Conservation (phyloP, 2,888 invertebrate genomes). For the Amphimallon solstitiale region DNA sequence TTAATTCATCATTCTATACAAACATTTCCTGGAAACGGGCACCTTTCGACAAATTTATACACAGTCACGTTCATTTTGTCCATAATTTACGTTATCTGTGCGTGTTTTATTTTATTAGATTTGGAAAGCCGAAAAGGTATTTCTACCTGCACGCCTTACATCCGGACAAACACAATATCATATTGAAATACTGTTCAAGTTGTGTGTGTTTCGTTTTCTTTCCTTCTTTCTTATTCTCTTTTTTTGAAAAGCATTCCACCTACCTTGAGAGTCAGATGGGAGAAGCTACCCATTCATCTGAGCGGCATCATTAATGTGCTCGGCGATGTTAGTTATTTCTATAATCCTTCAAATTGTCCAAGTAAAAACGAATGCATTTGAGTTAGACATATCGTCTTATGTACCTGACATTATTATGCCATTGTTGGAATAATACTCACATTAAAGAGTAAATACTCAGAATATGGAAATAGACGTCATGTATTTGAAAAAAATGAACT, state of each 20-base stretch:
- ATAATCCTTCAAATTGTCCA: conserved; percentile 30
- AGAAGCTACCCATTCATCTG: conserved; percentile 36
- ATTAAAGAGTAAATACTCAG: not conserved
- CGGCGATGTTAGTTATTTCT: conserved; percentile 35
- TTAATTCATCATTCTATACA: conserved; percentile 11
- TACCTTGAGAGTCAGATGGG: conserved; percentile 7
- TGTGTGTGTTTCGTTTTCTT: conserved; percentile 8
- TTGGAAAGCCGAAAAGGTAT: conserved; percentile 39
- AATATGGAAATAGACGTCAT: not conserved
- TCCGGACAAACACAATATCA: conserved; percentile 37
- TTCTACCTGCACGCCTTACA: conserved; percentile 38
- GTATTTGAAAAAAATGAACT: not conserved
- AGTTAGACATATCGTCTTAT: conserved; percentile 5
- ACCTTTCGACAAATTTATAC: conserved; percentile 26
- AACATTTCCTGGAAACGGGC: not conserved
- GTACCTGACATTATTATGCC: conserved; percentile 13
- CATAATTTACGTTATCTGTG: conserved; percentile 30
- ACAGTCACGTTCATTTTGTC: conserved; percentile 27
- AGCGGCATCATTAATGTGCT: conserved; percentile 34
- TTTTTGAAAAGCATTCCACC: conserved; percentile 14
- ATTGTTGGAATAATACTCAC: not conserved
- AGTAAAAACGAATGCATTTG: conserved; percentile 7
- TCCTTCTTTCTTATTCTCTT: no score
- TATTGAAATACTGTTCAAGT: conserved; percentile 26
- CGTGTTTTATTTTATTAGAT: conserved; percentile 36